Evolutionary conservation across 1,140 invertebrate species (phyloP), one percentile per base, ranked within the genome.

Genomic region (Microplitis demolitor): DNA sequence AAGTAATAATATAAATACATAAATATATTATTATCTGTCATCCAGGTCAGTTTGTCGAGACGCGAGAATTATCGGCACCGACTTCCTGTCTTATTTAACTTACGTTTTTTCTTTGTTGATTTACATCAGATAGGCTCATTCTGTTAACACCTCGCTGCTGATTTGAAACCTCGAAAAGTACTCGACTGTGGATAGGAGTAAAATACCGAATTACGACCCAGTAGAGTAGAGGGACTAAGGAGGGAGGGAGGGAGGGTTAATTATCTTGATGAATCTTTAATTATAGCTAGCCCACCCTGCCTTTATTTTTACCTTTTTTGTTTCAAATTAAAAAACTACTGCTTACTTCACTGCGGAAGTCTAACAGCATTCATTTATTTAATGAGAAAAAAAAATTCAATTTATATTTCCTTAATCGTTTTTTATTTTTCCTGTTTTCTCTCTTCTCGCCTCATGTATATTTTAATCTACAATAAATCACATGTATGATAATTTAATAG

Each of bases 201-300:
- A 45, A 45, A 45, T 9, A 45, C 39, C 39, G 39, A 45, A 24
- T 24, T 24, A 24, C 11, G 11, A 45, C 39, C 3, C 14, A 33
- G 34, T 31, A 14, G 11, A 66, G 14, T 33, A 37, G 16, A 39
- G 31, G 58, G 9, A 24, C 33, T 45, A 16, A 31, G 45, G 4
- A 60, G 71, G 62, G 74, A 78, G 78, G 78, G 79, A 78, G 64
- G 72, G n/a, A 35, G 58, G 66, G 75, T 78, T 76, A 78, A 81
- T 82, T 80, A 78, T 74, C 74, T 72, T 74, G 77, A 80, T 77
- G 78, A 82, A 82, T 82, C 77, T 78, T 80, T 75, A 78, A 82
- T 81, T 78, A 78, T 45, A 45, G 39, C 6, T 45, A 45, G 39
- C 39, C 39, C 39, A 45, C 39, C 8, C 39, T 45, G 39, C 0